Evolutionary conservation across 2,797 vertebrate species (phyloP).

Genomic region (Neoniphon sammara): DNA sequence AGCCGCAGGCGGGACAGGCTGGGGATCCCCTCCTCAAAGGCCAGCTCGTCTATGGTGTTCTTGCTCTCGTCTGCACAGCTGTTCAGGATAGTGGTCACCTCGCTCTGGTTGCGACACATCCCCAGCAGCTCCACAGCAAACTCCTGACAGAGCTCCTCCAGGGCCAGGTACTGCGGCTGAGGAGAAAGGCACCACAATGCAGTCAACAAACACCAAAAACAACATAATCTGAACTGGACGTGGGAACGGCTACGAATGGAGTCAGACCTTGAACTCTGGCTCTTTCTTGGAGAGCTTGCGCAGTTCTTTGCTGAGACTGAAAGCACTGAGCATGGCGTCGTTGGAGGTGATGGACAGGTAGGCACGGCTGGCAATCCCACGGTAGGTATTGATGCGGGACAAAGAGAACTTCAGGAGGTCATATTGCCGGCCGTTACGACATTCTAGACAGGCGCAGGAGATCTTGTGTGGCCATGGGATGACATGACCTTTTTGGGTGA

Average conservation of each 20-base stretch:
- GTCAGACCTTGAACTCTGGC: conserved; percentile 91
- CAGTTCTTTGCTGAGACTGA: conserved; percentile 89
- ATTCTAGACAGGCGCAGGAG: conserved; percentile 91
- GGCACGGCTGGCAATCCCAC: conserved; percentile 90
- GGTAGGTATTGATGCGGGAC: conserved; percentile 94
- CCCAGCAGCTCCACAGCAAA: conserved; percentile 91
- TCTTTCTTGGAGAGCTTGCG: conserved; percentile 90
- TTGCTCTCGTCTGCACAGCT: conserved; percentile 82
- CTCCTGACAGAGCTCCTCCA: conserved; percentile 90
- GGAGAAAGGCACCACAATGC: conserved; percentile 12
- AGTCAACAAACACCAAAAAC: conserved; percentile 11
- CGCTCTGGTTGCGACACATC: conserved; percentile 94
- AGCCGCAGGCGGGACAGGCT: conserved; percentile 88
- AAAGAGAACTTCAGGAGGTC: conserved; percentile 94
- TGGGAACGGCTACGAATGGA: background rate
- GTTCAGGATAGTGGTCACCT: conserved; percentile 91
- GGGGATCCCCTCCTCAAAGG: conserved; percentile 92
- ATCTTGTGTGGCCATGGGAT: conserved; percentile 90
- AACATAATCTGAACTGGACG: background rate
- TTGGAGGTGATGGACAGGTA: conserved; percentile 89
- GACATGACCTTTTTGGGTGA: conserved; percentile 88
- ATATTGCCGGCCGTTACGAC: conserved; percentile 89
- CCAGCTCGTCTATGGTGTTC: conserved; percentile 81
- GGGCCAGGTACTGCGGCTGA: conserved; percentile 89
- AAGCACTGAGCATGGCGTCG: conserved; percentile 90